Evolutionary conservation across 2,888 invertebrate species (phyloP), one percentile per base, ranked within the genome.

Genomic region (Mechanitis mazaeus): DNA sequence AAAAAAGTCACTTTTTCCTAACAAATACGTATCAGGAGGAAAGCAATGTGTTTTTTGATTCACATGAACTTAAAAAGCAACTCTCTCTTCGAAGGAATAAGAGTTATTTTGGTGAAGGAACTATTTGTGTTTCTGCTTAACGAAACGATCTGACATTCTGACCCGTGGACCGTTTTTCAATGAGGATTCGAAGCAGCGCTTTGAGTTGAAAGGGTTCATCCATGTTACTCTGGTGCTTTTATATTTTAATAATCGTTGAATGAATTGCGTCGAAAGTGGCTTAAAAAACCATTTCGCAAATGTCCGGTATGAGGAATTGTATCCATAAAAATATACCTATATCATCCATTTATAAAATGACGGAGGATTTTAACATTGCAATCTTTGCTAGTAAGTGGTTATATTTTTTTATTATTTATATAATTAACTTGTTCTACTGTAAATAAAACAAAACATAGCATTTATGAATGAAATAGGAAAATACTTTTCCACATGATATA

Each of bases 151-250:
- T 77, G 79, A 76, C 80, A 78, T 84, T 84, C 80, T 78, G 79
- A 80, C 79, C 81, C 78, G 71, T 71, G 73, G 75, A 74, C 77
- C 78, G 81, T 81, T 82, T 85, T 87, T 85, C 82, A 86, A 85
- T 82, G 81, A 79, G 80, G 74, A 81, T 77, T 78, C 77, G 72
- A 75, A 75, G 75, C 75, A 71, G 70, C 77, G 77, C 79, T 84
- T 80, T 81, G 77, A 80, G 75, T 72, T 79, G 79, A 86, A 86
- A 86, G 84, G 85, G 85, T 85, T 67, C 80, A 79, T 81, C 79
- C 82, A 73, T 71, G 79, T 72, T 82, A 77, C 79, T 80, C 77
- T 72, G 75, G 76, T 70, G 75, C 78, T 84, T 85, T 84, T 82
- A 84, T 83, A 81, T 85, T 83, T 84, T 81, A 80, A 84, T 83